A percentile compares a stretch with the other conserved stretches of the same genome.
phyloP scores from a whole-genome alignment of 2,888 invertebrate genomes.

The Trissoscelio sp. region DNA sequence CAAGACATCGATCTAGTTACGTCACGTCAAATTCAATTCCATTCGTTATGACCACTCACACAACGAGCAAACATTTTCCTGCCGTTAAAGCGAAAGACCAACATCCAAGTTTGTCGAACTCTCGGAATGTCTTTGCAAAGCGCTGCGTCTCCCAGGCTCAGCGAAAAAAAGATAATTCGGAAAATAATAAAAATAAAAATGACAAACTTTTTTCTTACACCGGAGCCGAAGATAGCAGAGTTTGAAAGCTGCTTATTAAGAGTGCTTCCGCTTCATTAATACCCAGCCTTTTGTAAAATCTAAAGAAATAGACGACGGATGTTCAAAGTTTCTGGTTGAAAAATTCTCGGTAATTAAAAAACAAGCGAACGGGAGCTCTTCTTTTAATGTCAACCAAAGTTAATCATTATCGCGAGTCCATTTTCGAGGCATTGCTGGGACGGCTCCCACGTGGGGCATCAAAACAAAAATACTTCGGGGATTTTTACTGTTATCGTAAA shows the following conservation, averaged over 20 bases:
- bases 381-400: constrained; percentile 1
- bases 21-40: constrained; percentile 14
- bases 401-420: constrained; percentile 27
- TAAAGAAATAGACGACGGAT: constrained; percentile 25
- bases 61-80: constrained; percentile 10
- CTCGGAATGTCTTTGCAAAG: neutral
- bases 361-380: neutral
- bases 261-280: constrained; percentile 46
- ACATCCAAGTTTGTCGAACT: constrained; percentile 7
- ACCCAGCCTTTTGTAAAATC: constrained; percentile 18
- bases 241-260: constrained; percentile 44
- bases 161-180: no score
- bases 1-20: constrained; percentile 13
- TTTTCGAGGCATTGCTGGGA: no score
- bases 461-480: neutral
- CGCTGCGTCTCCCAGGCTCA: no score
- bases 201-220: neutral
- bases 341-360: constrained; percentile 35
- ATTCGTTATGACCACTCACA: constrained; percentile 13
- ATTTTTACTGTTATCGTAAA: constrained; percentile 17
- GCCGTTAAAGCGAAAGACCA: constrained; percentile 4
- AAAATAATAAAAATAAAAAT: constrained; percentile 13
- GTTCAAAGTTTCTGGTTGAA: constrained; percentile 37
- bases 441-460: neutral
- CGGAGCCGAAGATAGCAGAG: constrained; percentile 8